phyloP scores from a whole-genome alignment of 2,113 vertebrate species.

The Porphyrio hochstetteri region DNA sequence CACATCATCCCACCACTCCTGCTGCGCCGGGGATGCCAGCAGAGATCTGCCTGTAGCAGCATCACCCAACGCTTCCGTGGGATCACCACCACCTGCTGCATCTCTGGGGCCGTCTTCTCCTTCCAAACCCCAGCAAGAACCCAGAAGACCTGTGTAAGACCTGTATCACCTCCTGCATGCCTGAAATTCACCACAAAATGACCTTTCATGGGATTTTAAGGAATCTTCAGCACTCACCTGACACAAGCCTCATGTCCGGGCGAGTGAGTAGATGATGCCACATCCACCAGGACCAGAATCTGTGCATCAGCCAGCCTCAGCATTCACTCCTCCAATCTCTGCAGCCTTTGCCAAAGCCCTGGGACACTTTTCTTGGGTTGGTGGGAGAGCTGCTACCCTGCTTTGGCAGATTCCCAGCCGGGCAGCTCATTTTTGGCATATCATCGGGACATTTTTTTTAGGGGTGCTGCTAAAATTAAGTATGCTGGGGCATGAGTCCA shows the following conservation, averaged over 20 bases:
- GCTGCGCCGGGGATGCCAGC: fast-evolving
- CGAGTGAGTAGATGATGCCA: background rate
- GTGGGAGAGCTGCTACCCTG: background rate
- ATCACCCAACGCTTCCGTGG: background rate
- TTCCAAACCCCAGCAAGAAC: background rate
- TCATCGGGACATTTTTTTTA: background rate
- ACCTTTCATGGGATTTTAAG: background rate
- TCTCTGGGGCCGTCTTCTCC: background rate
- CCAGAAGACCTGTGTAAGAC: background rate
- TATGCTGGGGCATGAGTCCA: background rate
- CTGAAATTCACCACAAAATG: background rate
- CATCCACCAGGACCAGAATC: fast-evolving
- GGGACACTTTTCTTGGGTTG: background rate
- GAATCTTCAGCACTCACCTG: background rate
- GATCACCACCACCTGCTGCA: fast-evolving
- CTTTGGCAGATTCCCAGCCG: fast-evolving
- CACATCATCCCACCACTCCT: background rate
- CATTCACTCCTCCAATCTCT: background rate
- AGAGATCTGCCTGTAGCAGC: background rate
- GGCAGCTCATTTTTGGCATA: background rate
- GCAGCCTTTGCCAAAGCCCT: background rate
- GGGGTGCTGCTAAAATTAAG: background rate
- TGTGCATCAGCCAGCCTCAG: background rate
- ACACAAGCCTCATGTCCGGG: background rate
- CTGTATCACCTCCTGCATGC: no score